phyloP scores from a whole-genome alignment of 2,797 vertebrate genomes.

The Danio kyathit region DNA sequence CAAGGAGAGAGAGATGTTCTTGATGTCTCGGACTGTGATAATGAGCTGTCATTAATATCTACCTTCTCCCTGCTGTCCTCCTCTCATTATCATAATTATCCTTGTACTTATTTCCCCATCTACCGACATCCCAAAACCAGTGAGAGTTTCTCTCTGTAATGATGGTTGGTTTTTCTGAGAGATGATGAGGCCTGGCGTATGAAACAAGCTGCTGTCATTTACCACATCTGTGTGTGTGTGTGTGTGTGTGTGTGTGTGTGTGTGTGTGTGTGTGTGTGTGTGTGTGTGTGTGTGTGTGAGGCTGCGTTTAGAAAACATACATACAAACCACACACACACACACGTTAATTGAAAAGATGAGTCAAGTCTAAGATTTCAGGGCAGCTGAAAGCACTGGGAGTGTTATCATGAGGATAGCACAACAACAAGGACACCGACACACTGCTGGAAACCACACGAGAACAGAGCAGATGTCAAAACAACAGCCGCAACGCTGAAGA shows the following conservation, averaged over 20 bases:
- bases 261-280: conserved; percentile 10
- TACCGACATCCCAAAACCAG: conserved; percentile 6
- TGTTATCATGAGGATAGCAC: conserved; percentile 24
- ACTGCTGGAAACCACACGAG: conserved; percentile 14
- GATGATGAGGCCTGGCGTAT: conserved; percentile 18
- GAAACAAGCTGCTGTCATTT: conserved; percentile 51
- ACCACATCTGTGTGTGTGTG: conserved; percentile 23
- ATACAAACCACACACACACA: conserved; percentile 24
- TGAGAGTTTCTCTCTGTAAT: conserved; percentile 39
- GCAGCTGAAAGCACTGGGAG: conserved; percentile 1
- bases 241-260: conserved; percentile 2
- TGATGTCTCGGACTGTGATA: conserved; percentile 59
- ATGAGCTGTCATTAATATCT: conserved; percentile 64
- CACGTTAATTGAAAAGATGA: not conserved
- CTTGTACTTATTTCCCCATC: conserved; percentile 38
- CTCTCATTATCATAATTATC: conserved; percentile 59
- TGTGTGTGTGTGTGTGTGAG: not conserved
- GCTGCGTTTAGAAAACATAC: conserved; percentile 3
- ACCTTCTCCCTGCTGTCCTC: conserved; percentile 48
- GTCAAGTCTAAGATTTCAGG: not conserved
- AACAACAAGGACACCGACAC: conserved; percentile 17
- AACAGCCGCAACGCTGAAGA: conserved; percentile 18
- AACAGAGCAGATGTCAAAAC: conserved; percentile 30
- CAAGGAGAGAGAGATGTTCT: conserved; percentile 27
- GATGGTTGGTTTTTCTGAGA: conserved; percentile 50